These are phyloP conservation scores for Epinephelus fuscoguttatus DNA, from an alignment of 2,113 vertebrate genomes.

Conservation along the genomic window DNA sequence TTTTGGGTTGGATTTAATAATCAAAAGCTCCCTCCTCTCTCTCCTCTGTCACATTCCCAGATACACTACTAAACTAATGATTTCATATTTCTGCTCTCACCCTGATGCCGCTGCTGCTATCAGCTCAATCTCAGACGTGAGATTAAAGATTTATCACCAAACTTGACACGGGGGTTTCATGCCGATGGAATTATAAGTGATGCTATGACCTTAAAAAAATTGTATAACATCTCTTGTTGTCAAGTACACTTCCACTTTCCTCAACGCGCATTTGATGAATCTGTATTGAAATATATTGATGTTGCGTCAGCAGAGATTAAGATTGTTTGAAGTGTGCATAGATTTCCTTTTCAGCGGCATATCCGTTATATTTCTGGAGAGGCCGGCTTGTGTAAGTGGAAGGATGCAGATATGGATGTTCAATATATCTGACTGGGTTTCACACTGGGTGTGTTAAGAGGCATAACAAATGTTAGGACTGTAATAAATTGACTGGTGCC, in stretches of 20 bases:
- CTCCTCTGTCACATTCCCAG: slow-evolving; percentile 30
- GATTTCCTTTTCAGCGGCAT: slow-evolving; percentile 75
- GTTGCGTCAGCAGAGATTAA: slow-evolving; percentile 75
- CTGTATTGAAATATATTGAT: slow-evolving; percentile 77
- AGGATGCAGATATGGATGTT: slow-evolving; percentile 75
- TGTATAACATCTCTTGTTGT: slow-evolving; percentile 50
- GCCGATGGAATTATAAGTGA: slow-evolving; percentile 60
- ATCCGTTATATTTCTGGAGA: slow-evolving; percentile 74
- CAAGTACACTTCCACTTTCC: slow-evolving; percentile 56
- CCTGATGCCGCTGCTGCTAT: slow-evolving; percentile 40
- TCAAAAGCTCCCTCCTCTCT: slow-evolving; percentile 4
- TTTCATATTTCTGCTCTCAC: slow-evolving; percentile 55
- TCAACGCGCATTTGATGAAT: slow-evolving; percentile 70
- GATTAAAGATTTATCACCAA: slow-evolving; percentile 78
- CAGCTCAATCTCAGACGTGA: slow-evolving; percentile 62
- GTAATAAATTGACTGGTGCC: slow-evolving; percentile 64
- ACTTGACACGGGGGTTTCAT: slow-evolving; percentile 53
- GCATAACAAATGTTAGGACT: slow-evolving; percentile 70
- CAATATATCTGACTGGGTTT: slow-evolving; percentile 73
- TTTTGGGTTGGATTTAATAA: slow-evolving; percentile 67
- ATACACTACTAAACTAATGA: slow-evolving; percentile 63
- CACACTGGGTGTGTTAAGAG: slow-evolving; percentile 70
- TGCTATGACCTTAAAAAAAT: slow-evolving; percentile 56
- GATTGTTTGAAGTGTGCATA: slow-evolving; percentile 80
- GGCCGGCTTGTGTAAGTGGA: slow-evolving; percentile 62